phyloP scores from a whole-genome alignment of 2,888 invertebrate species.

The Exocentrus adspersus region DNA sequence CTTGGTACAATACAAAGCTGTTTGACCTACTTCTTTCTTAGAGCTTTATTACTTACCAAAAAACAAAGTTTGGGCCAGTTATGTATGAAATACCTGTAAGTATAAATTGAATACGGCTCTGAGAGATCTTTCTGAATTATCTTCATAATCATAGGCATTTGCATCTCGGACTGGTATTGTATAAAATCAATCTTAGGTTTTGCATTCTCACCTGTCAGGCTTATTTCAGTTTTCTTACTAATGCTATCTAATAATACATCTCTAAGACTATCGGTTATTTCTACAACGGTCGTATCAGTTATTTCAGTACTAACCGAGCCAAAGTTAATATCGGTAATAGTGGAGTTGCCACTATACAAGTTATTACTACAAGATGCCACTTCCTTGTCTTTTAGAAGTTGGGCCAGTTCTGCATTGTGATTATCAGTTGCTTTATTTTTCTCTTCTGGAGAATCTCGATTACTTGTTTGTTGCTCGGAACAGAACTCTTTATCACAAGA shows the following conservation, averaged over 20 bases:
- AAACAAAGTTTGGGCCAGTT: slow-evolving; percentile 99
- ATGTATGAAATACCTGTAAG: slow-evolving; percentile 99
- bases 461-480: slow-evolving; percentile 22
- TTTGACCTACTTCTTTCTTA: too few species aligned
- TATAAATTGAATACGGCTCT: slow-evolving; percentile 99
- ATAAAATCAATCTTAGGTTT: slow-evolving; percentile 67
- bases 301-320: not conserved
- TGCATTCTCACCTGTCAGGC: slow-evolving; percentile 2
- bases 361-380: slow-evolving; percentile 20
- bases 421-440: slow-evolving; percentile 31
- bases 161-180: slow-evolving; percentile 92
- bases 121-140: slow-evolving; percentile 99
- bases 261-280: slow-evolving; percentile 33
- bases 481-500: slow-evolving; percentile 44
- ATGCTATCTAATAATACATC: slow-evolving; percentile 10
- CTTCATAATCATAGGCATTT: slow-evolving; percentile 99
- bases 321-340: not conserved
- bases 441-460: too few species aligned
- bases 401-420: slow-evolving; percentile 20
- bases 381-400: slow-evolving; percentile 2
- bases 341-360: not conserved
- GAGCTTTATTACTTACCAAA: slow-evolving; percentile 82
- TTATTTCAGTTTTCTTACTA: slow-evolving; percentile 16
- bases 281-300: slow-evolving; percentile 20
- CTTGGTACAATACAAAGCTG: too few species aligned